These are phyloP conservation scores for Microcebus lehilahytsara DNA, from an alignment of 2,113 vertebrate genomes.

Conservation along the genomic window DNA sequence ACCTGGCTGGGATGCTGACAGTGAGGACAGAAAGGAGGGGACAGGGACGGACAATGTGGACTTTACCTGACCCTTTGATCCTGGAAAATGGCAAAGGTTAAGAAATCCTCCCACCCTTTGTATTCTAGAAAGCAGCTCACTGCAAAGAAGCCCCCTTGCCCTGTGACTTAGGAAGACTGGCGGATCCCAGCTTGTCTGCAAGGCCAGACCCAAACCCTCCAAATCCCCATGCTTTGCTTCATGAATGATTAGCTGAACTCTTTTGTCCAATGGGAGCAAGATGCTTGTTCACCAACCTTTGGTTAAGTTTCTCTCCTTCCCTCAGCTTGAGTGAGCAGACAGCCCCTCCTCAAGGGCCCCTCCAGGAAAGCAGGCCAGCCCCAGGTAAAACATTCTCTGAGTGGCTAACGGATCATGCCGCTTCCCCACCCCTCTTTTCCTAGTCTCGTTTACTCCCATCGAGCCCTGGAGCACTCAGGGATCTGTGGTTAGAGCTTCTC, in stretches of 20 bases:
- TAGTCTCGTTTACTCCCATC: not conserved
- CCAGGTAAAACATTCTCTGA: not conserved
- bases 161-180: not conserved
- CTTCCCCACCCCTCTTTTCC: not conserved
- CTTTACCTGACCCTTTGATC: not conserved
- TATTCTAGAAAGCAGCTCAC: not conserved
- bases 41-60: not conserved
- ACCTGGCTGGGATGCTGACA: no score
- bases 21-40: not conserved
- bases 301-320: not conserved
- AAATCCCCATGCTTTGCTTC: not conserved
- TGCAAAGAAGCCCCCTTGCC: not conserved
- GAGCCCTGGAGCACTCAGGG: no score
- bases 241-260: not conserved
- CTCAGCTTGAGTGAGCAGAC: not conserved
- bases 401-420: accelerated
- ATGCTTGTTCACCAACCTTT: not conserved
- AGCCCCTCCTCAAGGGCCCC: not conserved
- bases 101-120: not conserved
- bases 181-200: accelerated
- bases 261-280: not conserved
- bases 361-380: not conserved
- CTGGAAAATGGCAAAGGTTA: not conserved
- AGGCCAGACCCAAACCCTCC: not conserved
- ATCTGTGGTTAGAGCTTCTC: not conserved